A percentile compares a stretch with the other conserved stretches of the same genome.
These are phyloP conservation scores for Anastrepha ludens DNA, from an alignment of 1,140 invertebrate genomes.

Conservation along the genomic window DNA sequence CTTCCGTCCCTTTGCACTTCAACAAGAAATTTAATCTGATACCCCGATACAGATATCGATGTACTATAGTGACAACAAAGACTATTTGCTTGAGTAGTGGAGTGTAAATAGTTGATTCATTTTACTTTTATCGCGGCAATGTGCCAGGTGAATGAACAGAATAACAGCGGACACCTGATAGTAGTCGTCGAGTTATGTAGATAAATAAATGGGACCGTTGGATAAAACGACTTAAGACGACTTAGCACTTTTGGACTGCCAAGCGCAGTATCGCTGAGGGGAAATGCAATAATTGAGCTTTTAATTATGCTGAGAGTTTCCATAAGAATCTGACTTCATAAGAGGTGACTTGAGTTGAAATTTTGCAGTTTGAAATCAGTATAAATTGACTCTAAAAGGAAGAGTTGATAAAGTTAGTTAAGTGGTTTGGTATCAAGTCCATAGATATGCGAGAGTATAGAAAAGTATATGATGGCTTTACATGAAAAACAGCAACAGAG, in stretches of 20 bases:
- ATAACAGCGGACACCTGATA: conserved; percentile 26
- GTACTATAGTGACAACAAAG: background rate
- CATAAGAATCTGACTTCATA: too few relatives aligned
- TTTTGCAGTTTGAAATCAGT: too few relatives aligned
- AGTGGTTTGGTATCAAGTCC: too few relatives aligned
- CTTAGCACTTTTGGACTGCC: too few relatives aligned
- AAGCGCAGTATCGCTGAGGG: too few relatives aligned
- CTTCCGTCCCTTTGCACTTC: background rate
- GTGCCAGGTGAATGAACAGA: conserved; percentile 42
- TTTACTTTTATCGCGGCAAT: conserved; percentile 25
- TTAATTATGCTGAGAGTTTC: too few relatives aligned
- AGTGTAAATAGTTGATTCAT: conserved; percentile 25
- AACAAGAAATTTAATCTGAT: conserved; percentile 11
- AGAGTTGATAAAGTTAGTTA: too few relatives aligned
- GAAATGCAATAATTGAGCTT: too few relatives aligned
- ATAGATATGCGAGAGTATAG: background rate
- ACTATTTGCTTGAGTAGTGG: background rate
- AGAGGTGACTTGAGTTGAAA: too few relatives aligned
- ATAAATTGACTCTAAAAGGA: too few relatives aligned
- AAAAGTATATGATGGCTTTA: background rate
- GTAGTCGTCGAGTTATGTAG: background rate
- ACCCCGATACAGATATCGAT: background rate
- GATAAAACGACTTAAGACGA: too few relatives aligned
- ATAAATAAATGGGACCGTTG: background rate
- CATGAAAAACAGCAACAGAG: background rate